phyloP scores from a whole-genome alignment of 2,113 vertebrate genomes.

The Neolamprologus cancellatus region DNA sequence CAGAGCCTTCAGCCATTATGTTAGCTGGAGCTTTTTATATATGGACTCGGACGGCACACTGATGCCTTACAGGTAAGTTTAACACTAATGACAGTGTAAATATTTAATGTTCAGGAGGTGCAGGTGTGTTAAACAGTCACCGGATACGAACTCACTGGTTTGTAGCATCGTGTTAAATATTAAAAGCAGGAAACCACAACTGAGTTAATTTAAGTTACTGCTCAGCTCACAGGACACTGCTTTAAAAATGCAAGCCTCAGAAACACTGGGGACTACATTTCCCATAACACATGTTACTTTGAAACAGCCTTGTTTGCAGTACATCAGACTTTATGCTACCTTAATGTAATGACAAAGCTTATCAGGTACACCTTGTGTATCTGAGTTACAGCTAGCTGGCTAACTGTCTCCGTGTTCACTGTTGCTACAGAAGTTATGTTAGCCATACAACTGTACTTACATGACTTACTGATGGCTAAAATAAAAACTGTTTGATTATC shows the following conservation, averaged over 20 bases:
- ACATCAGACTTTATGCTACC: neutral
- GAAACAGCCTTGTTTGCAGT: neutral
- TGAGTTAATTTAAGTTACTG: neutral
- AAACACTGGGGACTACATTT: neutral
- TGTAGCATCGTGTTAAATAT: neutral
- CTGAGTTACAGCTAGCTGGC: neutral
- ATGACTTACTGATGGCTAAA: neutral
- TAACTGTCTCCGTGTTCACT: neutral
- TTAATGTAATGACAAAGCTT: neutral
- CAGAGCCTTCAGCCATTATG: neutral
- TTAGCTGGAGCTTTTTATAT: neutral
- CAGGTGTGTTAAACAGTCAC: neutral
- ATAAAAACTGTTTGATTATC: neutral
- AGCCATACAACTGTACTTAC: neutral
- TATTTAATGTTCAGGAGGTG: neutral
- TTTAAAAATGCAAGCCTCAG: neutral
- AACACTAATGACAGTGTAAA: neutral
- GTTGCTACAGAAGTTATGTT: neutral
- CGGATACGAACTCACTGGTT: neutral
- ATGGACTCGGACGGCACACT: neutral
- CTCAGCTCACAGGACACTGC: neutral
- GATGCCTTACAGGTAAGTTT: neutral
- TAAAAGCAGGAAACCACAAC: neutral
- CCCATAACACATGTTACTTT: fast-evolving
- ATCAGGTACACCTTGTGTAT: neutral